These are phyloP conservation scores for Kryphioiulus occultus DNA, from an alignment of 2,888 invertebrate genomes.

Conservation along the genomic window DNA sequence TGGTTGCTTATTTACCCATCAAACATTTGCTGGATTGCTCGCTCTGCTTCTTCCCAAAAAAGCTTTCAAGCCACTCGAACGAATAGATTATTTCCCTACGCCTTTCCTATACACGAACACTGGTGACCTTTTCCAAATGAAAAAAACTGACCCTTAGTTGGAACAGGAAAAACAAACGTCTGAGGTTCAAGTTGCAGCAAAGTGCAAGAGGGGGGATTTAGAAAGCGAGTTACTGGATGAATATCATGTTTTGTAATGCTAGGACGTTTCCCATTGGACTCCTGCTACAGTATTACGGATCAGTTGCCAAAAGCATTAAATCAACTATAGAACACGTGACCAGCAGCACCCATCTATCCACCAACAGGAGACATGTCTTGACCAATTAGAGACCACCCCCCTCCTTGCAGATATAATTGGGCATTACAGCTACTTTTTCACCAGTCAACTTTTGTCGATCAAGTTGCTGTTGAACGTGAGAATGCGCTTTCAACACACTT, in stretches of 20 bases:
- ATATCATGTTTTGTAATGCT: background rate
- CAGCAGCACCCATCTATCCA: background rate
- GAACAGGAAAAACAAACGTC: background rate
- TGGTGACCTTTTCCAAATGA: background rate
- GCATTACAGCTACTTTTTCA: too few relatives aligned
- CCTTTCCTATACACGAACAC: background rate
- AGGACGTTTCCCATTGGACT: background rate
- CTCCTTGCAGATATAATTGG: too few relatives aligned
- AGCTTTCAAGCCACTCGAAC: slow-evolving; percentile 13
- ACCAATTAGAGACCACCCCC: too few relatives aligned
- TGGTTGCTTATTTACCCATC: slow-evolving; percentile 32
- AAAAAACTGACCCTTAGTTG: background rate
- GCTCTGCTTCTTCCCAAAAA: background rate
- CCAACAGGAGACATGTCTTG: too few relatives aligned
- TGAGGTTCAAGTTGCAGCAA: background rate
- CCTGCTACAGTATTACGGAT: background rate
- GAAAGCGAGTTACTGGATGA: background rate
- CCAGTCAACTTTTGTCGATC: too few relatives aligned
- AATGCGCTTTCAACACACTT: too few relatives aligned
- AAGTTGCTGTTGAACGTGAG: too few relatives aligned
- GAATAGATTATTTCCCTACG: slow-evolving; percentile 8
- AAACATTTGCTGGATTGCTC: background rate
- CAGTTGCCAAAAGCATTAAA: slow-evolving; percentile 1
- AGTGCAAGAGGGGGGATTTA: background rate
- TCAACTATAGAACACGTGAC: background rate